Base-by-base conservation (phyloP, 2,888 invertebrate genomes). In the Timema podura region DNA sequence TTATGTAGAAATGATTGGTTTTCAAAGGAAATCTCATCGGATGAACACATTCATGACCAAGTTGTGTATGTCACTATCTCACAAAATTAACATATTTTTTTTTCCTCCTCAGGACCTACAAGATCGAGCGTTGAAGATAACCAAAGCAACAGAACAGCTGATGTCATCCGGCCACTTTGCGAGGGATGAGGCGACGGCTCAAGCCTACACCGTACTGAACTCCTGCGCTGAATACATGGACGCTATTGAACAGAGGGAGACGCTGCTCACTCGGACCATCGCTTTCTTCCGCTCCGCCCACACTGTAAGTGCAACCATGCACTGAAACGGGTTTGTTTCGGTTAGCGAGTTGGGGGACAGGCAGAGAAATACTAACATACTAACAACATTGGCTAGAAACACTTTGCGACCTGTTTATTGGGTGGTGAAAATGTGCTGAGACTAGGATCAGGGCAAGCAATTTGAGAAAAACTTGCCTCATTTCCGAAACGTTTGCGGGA, bases 131-230 rank as follows among this genome's bases (percentile, higher is more conserved):
- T 81, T 93, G 67, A 90, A 89, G 80, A 88, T 92, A 76, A 89
- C 92, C 44, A 88, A 89, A 77, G 89, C 90, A 54, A 92, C 91
- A 15, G 92, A 93, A 80, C 89, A 89, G 77, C 83, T 93, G 71
- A 86, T 89, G 64, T 85, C 87, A 44, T 85, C 88, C 5, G 90
- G 89, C 48, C 88, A 89, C 77, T 88, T 90, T 76, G 89, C 88
- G 44, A 88, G 89, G 5, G 88, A 89, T 76, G 87, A 89, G 77
- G 89, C 88, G 2, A 88, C 86, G 68, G 83, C 86, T 66, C 85
- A 88, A 75, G 87, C 91, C 6, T 91, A 91, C 77, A 83, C 84
- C 57, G 85, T 91, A 65, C 82, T 91, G 46, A 87, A 88, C 71
- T 81, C 84, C 5, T 88, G 89, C 44, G 87, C 89, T 45, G 90